Base-by-base conservation (phyloP, 2,797 vertebrate species). In the Falco peregrinus region DNA sequence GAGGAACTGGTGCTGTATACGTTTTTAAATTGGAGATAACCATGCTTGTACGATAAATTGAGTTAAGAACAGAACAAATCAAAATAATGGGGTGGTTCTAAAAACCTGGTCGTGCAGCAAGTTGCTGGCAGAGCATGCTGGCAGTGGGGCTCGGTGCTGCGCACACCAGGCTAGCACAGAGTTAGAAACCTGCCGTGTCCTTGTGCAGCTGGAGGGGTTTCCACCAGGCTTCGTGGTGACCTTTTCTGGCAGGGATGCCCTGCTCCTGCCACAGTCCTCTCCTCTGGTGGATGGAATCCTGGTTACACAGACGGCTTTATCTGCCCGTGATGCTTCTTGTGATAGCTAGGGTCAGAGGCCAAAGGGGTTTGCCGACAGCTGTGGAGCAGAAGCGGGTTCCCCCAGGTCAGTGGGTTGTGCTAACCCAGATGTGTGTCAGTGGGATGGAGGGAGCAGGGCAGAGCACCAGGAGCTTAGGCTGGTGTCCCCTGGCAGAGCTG, bases 11-110 rank as follows among this genome's bases (percentile, higher is more conserved):
- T 84, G 82, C 93, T 93, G 91, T 93, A 37, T 93, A 90, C 1
- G 0, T 41, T 95, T 92, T 92, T 88, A 88, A 96, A 96, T 87
- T 93, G 90, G 83, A 93, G 82, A 96, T 95, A 96, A 95, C 90
- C 91, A 31, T 85, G 83, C 90, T 92, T 95, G 94, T 59, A 41
- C 41, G 26, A 87, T 95, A 84, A 96, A 97, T 95, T 81, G 91
- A 87, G 84, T 92, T 91, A 80, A 92, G 93, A 74, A 78, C 1
- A 39, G 95, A 96, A 92, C 86, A 60, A 87, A 89, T 96, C 75
- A 94, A 63, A 86, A 91, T 93, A 82, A 93, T 81, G 69, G 87
- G 74, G 84, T 82, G 87, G 54, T 59, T 53, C 90, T 74, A 69
- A 87, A 80, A 45, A 20, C n/a, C 41, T 70, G 56, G 73, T 11